Evolutionary conservation across 2,888 invertebrate genomes (phyloP), one percentile per base, ranked within the genome.

Genomic region (Branchellion lobata): DNA sequence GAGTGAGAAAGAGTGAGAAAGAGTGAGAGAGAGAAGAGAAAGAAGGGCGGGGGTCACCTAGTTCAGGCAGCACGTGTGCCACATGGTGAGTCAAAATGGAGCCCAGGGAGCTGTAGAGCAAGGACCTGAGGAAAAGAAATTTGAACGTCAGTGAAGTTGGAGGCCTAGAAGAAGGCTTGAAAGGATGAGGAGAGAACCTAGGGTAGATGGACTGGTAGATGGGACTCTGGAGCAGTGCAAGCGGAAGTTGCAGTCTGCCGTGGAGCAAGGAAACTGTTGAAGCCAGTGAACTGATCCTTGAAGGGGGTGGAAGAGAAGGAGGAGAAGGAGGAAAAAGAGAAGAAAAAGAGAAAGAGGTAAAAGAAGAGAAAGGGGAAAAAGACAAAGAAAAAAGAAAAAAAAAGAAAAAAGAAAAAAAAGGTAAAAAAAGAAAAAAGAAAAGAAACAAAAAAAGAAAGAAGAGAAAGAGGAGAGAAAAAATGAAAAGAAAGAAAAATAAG

Each of bases 151-250:
- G n/a, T n/a, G n/a, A n/a, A n/a, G n/a, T n/a, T n/a, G n/a, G n/a
- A n/a, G n/a, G n/a, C n/a, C n/a, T n/a, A n/a, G n/a, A n/a, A n/a
- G n/a, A n/a, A n/a, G n/a, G n/a, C n/a, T n/a, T n/a, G n/a, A n/a
- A n/a, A n/a, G n/a, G n/a, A n/a, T n/a, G n/a, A n/a, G n/a, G n/a
- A n/a, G n/a, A n/a, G 33, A 14, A 75, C 75, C 3, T 53, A 29
- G 75, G 75, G 75, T 75, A 75, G 21, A 75, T 51, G 21, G 75
- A 47, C 40, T 75, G 75, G 33, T 36, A 75, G 24, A 75, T 18
- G 0, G 75, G 75, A 21, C 75, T 75, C 40, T 75, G 75, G 11
- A 75, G 75, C 18, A 75, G 31, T 27, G 47, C 75, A 2, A 75
- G 29, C 14, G 75, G 75, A 0, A 75, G 21, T 29, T 53, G 61